Evolutionary conservation across 2,888 invertebrate genomes (phyloP).

Genomic region (Seladonia tumulorum): DNA sequence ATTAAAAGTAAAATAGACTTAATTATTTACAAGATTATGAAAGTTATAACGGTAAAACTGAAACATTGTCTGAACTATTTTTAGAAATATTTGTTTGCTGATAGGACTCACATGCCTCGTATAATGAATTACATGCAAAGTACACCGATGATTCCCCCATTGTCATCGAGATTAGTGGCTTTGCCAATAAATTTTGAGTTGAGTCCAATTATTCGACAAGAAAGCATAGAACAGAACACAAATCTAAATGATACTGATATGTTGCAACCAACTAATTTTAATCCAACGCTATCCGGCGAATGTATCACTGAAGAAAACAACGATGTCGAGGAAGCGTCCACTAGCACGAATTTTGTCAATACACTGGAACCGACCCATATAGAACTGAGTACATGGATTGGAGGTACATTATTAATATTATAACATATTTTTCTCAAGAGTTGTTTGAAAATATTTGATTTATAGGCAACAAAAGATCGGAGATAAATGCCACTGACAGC

Average conservation of each 20-base stretch:
- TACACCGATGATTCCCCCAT: slow-evolving; percentile 81
- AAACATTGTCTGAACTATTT: slow-evolving; percentile 47
- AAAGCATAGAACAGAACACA: slow-evolving; percentile 58
- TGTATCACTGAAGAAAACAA: slow-evolving; percentile 62
- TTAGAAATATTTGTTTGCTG: slow-evolving; percentile 81
- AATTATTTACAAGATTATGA: background rate
- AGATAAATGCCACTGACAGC: slow-evolving; percentile 74
- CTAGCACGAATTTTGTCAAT: slow-evolving; percentile 84
- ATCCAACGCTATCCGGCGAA: slow-evolving; percentile 78
- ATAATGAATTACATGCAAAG: slow-evolving; percentile 80
- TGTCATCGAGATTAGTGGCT: slow-evolving; percentile 76
- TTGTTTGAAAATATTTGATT: background rate
- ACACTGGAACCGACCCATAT: slow-evolving; percentile 86
- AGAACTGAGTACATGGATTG: slow-evolving; percentile 89
- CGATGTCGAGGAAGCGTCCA: slow-evolving; percentile 62
- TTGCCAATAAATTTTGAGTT: slow-evolving; percentile 81
- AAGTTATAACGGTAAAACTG: background rate
- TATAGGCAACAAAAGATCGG: slow-evolving; percentile 76
- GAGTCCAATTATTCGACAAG: slow-evolving; percentile 81
- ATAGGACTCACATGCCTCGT: slow-evolving; percentile 65
- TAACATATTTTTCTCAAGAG: background rate
- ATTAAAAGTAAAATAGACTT: slow-evolving; percentile 86
- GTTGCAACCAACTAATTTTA: slow-evolving; percentile 81
- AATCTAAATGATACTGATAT: slow-evolving; percentile 85
- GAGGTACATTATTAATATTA: slow-evolving; percentile 83